Evolutionary conservation across 2,888 invertebrate genomes (phyloP).

Genomic region (Plebejus anna): DNA sequence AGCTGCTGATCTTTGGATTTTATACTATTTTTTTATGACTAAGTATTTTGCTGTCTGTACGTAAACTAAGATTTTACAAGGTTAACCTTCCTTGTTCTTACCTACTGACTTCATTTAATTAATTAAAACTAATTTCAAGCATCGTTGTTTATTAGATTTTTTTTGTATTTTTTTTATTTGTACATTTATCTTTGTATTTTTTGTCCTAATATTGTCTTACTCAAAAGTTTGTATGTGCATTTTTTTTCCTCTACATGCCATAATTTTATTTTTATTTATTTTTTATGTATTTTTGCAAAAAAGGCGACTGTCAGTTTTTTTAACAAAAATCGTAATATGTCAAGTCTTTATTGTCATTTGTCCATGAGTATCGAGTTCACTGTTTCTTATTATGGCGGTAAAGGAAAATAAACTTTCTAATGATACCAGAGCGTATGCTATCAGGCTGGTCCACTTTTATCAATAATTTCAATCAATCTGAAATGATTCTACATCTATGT

Average conservation of each 20-base stretch:
- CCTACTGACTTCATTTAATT: not conserved
- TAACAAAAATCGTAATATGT: not conserved
- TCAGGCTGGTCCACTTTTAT: not conserved
- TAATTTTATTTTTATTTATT: not conserved
- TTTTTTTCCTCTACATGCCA: not conserved
- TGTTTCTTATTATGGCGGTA: slow-evolving; percentile 3
- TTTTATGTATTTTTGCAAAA: not conserved
- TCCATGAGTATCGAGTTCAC: not conserved
- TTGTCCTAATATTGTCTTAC: too few relatives aligned
- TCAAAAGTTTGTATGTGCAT: too few relatives aligned
- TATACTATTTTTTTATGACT: not conserved
- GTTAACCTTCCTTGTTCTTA: slow-evolving; percentile 11
- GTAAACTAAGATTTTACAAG: slow-evolving; percentile 9
- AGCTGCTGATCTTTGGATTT: not conserved
- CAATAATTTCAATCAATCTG: slow-evolving; percentile 15
- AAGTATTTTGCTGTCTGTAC: not conserved
- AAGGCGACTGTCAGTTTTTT: not conserved
- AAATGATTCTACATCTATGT: not conserved
- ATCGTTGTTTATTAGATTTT: not conserved
- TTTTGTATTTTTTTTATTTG: too few relatives aligned
- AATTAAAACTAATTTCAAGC: slow-evolving; percentile 5
- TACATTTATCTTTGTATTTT: too few relatives aligned
- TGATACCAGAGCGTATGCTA: slow-evolving; percentile 10
- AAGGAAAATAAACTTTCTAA: slow-evolving; percentile 20
- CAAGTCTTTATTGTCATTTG: not conserved